Evolutionary conservation across 2,113 vertebrate genomes (phyloP).

Genomic region (Bubo bubo): DNA sequence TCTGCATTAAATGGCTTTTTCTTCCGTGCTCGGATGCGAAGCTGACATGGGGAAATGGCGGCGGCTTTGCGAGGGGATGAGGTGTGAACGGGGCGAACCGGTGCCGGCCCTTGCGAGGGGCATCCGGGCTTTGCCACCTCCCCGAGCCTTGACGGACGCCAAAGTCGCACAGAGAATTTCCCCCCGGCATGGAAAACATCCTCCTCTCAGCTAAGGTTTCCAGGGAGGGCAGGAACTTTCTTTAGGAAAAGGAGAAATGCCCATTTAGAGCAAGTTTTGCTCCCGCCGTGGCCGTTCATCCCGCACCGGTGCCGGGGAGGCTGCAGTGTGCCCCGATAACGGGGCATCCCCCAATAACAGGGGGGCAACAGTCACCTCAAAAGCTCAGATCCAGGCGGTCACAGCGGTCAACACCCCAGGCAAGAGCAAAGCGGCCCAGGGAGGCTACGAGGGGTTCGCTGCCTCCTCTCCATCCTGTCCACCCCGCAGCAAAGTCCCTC

Average conservation of each 20-base stretch:
- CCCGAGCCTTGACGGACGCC: accelerated
- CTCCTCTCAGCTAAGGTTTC: not conserved
- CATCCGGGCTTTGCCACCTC: accelerated
- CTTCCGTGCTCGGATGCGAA: not conserved
- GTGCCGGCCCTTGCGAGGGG: not conserved
- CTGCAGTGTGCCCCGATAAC: not conserved
- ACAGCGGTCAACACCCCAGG: accelerated
- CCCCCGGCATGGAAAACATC: accelerated
- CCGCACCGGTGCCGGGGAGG: accelerated
- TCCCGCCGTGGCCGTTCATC: not conserved
- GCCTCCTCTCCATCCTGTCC: not conserved
- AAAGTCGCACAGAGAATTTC: accelerated
- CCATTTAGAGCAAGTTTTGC: not conserved
- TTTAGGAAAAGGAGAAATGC: not conserved
- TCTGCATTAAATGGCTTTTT: constrained; percentile 66
- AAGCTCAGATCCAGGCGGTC: accelerated
- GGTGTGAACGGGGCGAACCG: not conserved
- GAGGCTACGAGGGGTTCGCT: accelerated
- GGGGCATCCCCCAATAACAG: not conserved
- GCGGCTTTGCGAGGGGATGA: not conserved
- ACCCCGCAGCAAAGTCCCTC: not conserved
- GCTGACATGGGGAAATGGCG: constrained; percentile 16
- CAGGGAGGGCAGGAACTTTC: not conserved
- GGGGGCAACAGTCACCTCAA: accelerated
- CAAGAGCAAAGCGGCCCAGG: accelerated